Percentiles rank a stretch among this genome's conserved stretches.
Conservation (phyloP, 2,113 vertebrate genomes). For the Rhipidura dahli region DNA sequence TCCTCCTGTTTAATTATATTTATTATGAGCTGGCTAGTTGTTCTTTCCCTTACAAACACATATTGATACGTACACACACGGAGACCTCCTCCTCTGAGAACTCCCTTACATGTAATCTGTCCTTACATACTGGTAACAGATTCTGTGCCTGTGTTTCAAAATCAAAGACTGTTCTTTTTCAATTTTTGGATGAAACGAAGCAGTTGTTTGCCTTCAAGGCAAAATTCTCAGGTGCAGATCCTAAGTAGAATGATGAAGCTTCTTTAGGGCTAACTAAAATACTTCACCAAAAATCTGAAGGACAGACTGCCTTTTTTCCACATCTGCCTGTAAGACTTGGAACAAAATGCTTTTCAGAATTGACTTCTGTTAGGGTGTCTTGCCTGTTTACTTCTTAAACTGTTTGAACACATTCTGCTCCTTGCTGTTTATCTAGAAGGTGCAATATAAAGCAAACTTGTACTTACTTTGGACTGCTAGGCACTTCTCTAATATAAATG, state of each 20-base stretch:
- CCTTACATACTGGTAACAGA: not conserved
- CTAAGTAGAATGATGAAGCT: not conserved
- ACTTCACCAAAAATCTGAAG: not conserved
- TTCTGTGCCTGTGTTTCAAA: not conserved
- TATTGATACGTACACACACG: not conserved
- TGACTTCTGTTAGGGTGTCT: not conserved
- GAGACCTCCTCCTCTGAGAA: not conserved
- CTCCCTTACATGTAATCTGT: not conserved
- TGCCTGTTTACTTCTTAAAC: not conserved
- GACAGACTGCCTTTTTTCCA: not conserved
- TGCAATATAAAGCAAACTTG: not conserved
- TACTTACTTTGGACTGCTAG: not conserved
- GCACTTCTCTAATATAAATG: slow-evolving; percentile 4
- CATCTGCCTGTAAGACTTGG: not conserved
- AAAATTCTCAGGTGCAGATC: not conserved
- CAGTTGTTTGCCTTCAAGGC: not conserved
- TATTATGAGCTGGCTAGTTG: not conserved
- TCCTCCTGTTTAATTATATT: not conserved
- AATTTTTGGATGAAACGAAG: not conserved
- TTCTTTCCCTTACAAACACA: not conserved
- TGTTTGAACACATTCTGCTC: not conserved
- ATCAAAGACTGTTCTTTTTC: not conserved
- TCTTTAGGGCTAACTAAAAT: not conserved
- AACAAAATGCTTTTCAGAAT: not conserved
- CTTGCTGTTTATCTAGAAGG: not conserved